phyloP scores from a whole-genome alignment of 2,888 invertebrate genomes.

The Timema podura region DNA sequence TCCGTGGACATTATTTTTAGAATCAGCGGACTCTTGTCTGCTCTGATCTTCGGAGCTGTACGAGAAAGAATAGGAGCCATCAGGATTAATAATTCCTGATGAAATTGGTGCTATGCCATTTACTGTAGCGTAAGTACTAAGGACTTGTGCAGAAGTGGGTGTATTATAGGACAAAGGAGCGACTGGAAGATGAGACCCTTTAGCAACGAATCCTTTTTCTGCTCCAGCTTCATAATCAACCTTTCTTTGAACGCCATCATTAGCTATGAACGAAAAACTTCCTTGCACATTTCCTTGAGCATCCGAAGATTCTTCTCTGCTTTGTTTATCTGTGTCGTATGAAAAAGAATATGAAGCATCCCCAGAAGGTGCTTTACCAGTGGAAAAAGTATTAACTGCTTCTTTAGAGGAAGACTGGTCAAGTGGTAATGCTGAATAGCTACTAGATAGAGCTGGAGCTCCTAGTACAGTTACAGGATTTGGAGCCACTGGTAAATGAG shows the following conservation, averaged over 20 bases:
- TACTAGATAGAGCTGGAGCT: too few relatives aligned
- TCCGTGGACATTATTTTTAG: slow-evolving; percentile 38
- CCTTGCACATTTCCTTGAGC: slow-evolving; percentile 34
- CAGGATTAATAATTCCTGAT: too few relatives aligned
- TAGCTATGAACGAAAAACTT: slow-evolving; percentile 34
- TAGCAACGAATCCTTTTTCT: slow-evolving; percentile 33
- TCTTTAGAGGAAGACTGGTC: too few relatives aligned
- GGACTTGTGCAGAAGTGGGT: slow-evolving; percentile 16
- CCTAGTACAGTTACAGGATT: slow-evolving; percentile 17
- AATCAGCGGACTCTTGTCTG: slow-evolving; percentile 42
- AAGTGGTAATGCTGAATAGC: too few relatives aligned
- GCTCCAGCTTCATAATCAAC: slow-evolving; percentile 35
- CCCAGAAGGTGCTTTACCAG: background rate
- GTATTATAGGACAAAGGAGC: slow-evolving; percentile 10
- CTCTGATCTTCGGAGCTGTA: slow-evolving; percentile 38
- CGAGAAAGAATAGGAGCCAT: background rate
- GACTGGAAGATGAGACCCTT: slow-evolving; percentile 35
- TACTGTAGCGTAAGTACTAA: too few relatives aligned
- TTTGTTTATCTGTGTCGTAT: slow-evolving; percentile 31
- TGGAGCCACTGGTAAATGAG: slow-evolving; percentile 33
- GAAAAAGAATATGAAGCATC: slow-evolving; percentile 31
- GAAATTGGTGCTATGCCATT: too few relatives aligned
- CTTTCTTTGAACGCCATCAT: slow-evolving; percentile 33
- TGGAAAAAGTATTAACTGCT: background rate
- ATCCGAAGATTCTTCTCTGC: slow-evolving; percentile 31